Base-by-base conservation (phyloP, 2,797 vertebrate genomes). In the Triplophysa yarkandensis region DNA sequence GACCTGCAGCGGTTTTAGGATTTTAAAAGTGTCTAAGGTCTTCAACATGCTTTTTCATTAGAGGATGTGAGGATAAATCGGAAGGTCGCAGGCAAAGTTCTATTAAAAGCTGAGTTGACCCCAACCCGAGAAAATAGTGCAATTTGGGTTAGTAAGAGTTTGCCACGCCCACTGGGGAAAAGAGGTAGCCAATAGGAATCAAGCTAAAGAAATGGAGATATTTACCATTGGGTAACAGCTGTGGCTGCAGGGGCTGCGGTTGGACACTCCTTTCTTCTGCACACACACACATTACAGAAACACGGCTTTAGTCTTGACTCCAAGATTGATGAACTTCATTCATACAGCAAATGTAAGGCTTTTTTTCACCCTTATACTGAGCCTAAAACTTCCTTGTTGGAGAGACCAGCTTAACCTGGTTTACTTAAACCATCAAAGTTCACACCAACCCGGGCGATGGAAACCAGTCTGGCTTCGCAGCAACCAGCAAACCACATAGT, bases 151-250 rank as follows among this genome's bases (percentile, higher is more conserved):
- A 85, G 84, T 85, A 85, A 87, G 86, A 83, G 84, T 86, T 85
- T 85, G 85, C 89, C 87, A 86, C 87, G 81, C 87, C 90, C 88
- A 83, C 80, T 78, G 41, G n/a, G 66, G 61, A 81, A 91, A 88
- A 85, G 85, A 88, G 87, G 60, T 48, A 68, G 72, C 80, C 67
- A 80, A 77, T 76, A 83, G 80, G 90, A 91, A 90, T 85, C 88
- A 74, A 82, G 73, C 81, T 80, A 91, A 90, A 93, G 90, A 91
- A 92, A 89, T 93, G 16, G 23, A 86, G 84, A 98, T 98, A 98
- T 96, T 98, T 98, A 98, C 97, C 97, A 95, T 98, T 98, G 92
- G 96, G 96, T 93, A 98, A 95, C 92, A 95, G 95, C 93, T 96
- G 95, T 90, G 93, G 93, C 91, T 94, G 90, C 91, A 93, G 90